Conservation (phyloP, 2,888 invertebrate genomes). For the Ernsta delagoae region DNA sequence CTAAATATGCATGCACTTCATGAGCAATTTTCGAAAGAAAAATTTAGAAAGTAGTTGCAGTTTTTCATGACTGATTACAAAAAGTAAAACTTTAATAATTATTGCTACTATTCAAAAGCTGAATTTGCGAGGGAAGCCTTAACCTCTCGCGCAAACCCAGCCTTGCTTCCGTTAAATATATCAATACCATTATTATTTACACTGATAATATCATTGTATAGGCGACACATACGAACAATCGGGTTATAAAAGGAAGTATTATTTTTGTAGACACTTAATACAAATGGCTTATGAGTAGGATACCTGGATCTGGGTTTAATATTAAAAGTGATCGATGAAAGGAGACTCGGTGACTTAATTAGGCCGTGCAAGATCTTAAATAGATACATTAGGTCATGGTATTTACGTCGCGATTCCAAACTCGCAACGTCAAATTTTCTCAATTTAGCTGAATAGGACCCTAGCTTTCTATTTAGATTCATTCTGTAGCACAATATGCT, state of each 20-base stretch:
- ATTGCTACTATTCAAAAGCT: not conserved
- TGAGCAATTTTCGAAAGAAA: not conserved
- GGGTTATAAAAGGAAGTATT: slow-evolving; percentile 4
- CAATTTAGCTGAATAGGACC: slow-evolving; percentile 1
- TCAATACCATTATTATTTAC: not conserved
- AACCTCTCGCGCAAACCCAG: slow-evolving; percentile 1
- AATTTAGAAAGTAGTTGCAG: not conserved
- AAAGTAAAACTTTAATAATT: not conserved
- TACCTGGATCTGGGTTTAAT: not conserved
- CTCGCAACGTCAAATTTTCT: not conserved
- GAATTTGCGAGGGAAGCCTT: not conserved
- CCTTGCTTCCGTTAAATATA: not conserved
- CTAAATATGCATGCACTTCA: not conserved
- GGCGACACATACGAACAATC: slow-evolving; percentile 4
- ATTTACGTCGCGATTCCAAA: not conserved
- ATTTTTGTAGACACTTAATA: slow-evolving; percentile 4
- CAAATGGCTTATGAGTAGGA: slow-evolving; percentile 4
- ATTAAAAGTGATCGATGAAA: not conserved
- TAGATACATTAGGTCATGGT: slow-evolving; percentile 4
- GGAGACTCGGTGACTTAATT: not conserved
- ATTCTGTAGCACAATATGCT: not conserved
- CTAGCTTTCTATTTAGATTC: not conserved
- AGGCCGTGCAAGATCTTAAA: not conserved
- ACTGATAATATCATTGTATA: slow-evolving; percentile 1
- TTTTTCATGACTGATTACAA: not conserved